Conservation (phyloP, 2,888 invertebrate species). For the Dynastes maya region DNA sequence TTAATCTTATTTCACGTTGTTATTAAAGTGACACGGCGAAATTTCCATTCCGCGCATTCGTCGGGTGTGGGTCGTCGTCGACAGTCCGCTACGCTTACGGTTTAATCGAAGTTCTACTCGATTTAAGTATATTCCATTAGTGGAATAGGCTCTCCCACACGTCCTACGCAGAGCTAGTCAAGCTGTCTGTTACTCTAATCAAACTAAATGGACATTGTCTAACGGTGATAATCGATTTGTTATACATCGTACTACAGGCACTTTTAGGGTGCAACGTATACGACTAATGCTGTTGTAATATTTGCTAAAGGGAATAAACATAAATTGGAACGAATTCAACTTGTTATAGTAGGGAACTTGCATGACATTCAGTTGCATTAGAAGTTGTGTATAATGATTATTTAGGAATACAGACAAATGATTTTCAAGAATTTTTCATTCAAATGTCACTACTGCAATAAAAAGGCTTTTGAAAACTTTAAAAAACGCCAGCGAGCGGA, state of each 20-base stretch:
- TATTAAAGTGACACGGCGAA: constrained; percentile 39
- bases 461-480: no score
- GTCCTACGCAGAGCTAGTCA: not conserved
- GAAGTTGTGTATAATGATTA: no score
- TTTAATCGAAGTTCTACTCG: constrained; percentile 41
- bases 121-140: constrained; percentile 36
- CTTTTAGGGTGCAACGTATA: no score
- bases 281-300: no score
- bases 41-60: constrained; percentile 27
- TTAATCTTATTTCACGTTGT: constrained; percentile 42
- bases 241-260: not conserved
- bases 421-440: no score
- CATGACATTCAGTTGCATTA: no score
- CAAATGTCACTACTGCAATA: no score
- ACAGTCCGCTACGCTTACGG: constrained; percentile 7
- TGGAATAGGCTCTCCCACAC: constrained; percentile 13
- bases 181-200: constrained; percentile 17
- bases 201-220: constrained; percentile 17
- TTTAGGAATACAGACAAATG: no score
- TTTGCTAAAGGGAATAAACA: no score
- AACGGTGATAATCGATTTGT: constrained; percentile 10
- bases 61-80: not conserved
- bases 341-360: no score
- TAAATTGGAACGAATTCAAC: no score
- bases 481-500: no score